Evolutionary conservation across 1,140 invertebrate genomes (phyloP), one percentile per base, ranked within the genome.

Genomic region (Drosophila nikananu): DNA sequence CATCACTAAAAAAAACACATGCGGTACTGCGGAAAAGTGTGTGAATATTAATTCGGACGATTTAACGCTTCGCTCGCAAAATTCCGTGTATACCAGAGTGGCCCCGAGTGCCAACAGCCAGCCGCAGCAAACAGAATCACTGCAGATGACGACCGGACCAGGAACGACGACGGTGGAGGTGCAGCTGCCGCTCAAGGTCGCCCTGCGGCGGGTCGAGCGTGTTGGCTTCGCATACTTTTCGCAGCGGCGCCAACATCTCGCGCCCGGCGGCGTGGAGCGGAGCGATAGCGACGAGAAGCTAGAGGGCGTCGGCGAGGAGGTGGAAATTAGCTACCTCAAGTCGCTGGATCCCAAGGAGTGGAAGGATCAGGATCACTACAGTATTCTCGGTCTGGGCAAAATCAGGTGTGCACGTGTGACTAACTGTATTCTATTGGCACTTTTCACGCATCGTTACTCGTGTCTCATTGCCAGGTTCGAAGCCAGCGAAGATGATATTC

Each of bases 281-380:
- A 90, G 89, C 55, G 86, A 91, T 19, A 90, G 81, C 51, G 86
- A 92, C 55, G 89, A 90, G 51, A 91, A 92, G 63, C 60, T 86
- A 59, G 74, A 79, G 75, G 72, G 79, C 44, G 81, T 78, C 44
- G 83, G 93, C 62, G 95, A 96, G 74, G 97, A 97, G 80, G 97
- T 97, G 77, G 96, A 99, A 93, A 95, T 98, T 6, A 95, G 95
- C 60, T 98, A 97, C 91, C 94, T 99, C 25, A 95, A 97, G 75
- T 97, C 97, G 37, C 94, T 99, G 59, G 97, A 99, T 94, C 98
- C 98, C n/a, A 98, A 97, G 92, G 96, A 98, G 89, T 99, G 98
- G 98, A 99, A 99, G 94, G 96, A 98, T 89, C 98, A 99, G 94
- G 98, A 99, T 93, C 98, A 99, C 94, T 99, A 99, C 94, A 96